These are phyloP conservation scores for Pipistrellus nathusii DNA, from an alignment of 2,797 vertebrate species.

Conservation along the genomic window DNA sequence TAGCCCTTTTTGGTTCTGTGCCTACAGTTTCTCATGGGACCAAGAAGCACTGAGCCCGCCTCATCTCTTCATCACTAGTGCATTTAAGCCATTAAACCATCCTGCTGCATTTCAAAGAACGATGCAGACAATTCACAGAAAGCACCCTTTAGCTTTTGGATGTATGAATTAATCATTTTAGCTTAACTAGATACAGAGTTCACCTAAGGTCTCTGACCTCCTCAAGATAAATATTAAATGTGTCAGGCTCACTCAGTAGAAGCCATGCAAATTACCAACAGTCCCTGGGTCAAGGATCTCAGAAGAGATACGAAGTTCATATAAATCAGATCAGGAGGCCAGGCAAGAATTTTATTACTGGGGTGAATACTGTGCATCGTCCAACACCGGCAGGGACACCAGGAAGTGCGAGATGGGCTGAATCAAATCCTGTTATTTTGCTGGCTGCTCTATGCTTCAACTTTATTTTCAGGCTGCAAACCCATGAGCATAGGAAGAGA, in stretches of 20 bases:
- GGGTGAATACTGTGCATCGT: not conserved
- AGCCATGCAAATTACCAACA: conserved; percentile 69
- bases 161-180: conserved; percentile 79
- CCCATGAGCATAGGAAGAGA: not conserved
- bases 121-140: conserved; percentile 68
- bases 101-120: conserved; percentile 66
- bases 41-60: conserved; percentile 12
- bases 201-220: conserved; percentile 74
- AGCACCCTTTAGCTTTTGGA: conserved; percentile 67
- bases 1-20: conserved; percentile 50
- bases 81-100: conserved; percentile 78
- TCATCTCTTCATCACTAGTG: conserved; percentile 70
- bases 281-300: conserved; percentile 63
- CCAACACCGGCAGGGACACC: not conserved
- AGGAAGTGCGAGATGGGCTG: not conserved
- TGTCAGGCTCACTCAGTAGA: conserved; percentile 39
- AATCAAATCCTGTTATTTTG: not conserved
- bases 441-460: not conserved
- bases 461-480: not conserved
- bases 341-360: conserved; percentile 42
- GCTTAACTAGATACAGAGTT: conserved; percentile 75
- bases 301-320: conserved; percentile 68
- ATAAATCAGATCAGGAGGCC: conserved; percentile 59
- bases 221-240: conserved; percentile 71
- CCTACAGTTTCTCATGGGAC: conserved; percentile 51